A percentile compares a stretch with the other conserved stretches of the same genome.
Conservation (phyloP, 2,797 vertebrate genomes). For the Sebastes variabilis region DNA sequence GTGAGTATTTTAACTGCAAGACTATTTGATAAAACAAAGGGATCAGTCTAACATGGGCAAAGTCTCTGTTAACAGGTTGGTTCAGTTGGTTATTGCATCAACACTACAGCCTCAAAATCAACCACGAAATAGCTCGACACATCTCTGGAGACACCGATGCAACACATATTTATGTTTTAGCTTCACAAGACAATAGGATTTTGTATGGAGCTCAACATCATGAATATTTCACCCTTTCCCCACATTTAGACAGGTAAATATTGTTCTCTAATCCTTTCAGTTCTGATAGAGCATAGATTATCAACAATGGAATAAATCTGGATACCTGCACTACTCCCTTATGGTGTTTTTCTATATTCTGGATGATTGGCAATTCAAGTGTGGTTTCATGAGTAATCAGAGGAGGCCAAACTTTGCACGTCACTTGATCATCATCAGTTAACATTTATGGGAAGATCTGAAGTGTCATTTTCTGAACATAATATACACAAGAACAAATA, state of each 20-base stretch:
- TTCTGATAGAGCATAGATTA: too few relatives aligned
- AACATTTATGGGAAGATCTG: neutral
- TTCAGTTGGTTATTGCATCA: neutral
- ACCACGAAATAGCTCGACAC: neutral
- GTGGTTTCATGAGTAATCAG: too few relatives aligned
- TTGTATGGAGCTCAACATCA: neutral
- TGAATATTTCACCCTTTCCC: neutral
- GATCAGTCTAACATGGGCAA: neutral
- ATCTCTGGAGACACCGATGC: neutral
- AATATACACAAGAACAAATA: neutral
- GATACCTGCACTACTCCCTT: too few relatives aligned
- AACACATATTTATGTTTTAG: neutral
- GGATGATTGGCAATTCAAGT: too few relatives aligned
- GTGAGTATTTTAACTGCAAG: neutral
- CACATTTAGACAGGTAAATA: too few relatives aligned
- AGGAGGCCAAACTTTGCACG: too few relatives aligned
- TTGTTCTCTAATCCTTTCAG: too few relatives aligned
- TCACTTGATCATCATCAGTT: neutral
- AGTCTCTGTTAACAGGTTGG: neutral
- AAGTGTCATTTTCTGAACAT: neutral
- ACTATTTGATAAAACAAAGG: neutral
- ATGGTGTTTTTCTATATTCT: too few relatives aligned
- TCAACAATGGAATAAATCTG: too few relatives aligned
- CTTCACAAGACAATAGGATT: neutral
- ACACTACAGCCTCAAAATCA: neutral